Conservation (phyloP, 2,888 invertebrate species). For the Shargacucullia verbasci region DNA sequence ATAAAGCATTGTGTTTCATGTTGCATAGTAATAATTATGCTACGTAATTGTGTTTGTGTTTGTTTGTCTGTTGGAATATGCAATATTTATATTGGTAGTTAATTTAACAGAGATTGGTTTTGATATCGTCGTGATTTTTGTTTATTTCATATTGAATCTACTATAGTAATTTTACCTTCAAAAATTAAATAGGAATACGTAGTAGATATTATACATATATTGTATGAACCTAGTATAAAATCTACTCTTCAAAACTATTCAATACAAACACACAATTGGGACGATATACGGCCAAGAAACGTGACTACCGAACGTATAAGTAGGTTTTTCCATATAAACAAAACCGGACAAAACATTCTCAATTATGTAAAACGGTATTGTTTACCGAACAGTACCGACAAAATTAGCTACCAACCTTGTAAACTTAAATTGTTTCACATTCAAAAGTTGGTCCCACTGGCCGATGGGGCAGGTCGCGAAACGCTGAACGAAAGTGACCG, state of each 20-base stretch:
- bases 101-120: too few relatives aligned
- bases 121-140: too few relatives aligned
- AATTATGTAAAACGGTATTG: constrained; percentile 71
- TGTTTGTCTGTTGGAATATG: too few relatives aligned
- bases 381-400: constrained; percentile 62
- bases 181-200: too few relatives aligned
- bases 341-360: constrained; percentile 64
- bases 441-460: constrained; percentile 71
- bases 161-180: too few relatives aligned
- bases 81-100: too few relatives aligned
- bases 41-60: too few relatives aligned
- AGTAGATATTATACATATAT: too few relatives aligned
- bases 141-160: too few relatives aligned
- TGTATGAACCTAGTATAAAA: too few relatives aligned
- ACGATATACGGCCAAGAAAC: constrained; percentile 54
- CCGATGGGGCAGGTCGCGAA: constrained; percentile 62
- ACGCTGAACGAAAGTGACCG: constrained; percentile 75
- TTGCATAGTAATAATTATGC: neutral
- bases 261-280: constrained; percentile 29
- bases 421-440: constrained; percentile 75
- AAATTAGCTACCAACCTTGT: constrained; percentile 74
- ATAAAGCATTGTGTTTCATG: constrained; percentile 8
- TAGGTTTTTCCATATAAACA: constrained; percentile 46
- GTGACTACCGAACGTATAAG: constrained; percentile 60
- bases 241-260: constrained; percentile 10